Percentiles rank a stretch among this genome's conserved stretches.
Evolutionary conservation across 2,797 vertebrate genomes (phyloP).

Genomic region (Gymnopithys bicolor): DNA sequence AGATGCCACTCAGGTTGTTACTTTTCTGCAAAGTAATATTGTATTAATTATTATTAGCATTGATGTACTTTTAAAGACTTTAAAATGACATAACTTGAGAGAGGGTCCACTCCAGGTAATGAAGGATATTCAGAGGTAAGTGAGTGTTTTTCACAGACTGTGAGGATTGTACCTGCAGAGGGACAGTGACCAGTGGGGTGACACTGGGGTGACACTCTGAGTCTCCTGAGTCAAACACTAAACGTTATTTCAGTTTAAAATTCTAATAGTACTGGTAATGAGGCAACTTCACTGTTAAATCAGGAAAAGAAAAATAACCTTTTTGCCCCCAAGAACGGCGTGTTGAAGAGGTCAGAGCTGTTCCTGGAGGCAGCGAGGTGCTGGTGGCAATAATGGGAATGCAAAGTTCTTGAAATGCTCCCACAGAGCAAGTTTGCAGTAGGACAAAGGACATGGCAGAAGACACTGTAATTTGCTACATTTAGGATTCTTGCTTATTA

Average conservation of each 20-base stretch:
- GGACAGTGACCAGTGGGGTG: neutral
- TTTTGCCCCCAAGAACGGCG: neutral
- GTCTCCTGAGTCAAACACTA: neutral
- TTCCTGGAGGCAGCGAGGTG: neutral
- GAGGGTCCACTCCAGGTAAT: fast-evolving
- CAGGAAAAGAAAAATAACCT: neutral
- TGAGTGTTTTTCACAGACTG: fast-evolving
- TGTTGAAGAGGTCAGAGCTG: conserved; percentile 41
- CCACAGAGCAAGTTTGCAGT: neutral
- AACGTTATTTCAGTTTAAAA: neutral
- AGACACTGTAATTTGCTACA: neutral
- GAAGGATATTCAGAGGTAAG: neutral
- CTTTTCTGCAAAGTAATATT: neutral
- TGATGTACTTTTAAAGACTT: neutral
- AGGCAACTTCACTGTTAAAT: neutral
- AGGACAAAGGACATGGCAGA: neutral
- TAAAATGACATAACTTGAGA: neutral
- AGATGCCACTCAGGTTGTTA: neutral
- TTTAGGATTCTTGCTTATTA: neutral
- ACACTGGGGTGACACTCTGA: neutral
- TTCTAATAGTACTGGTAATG: neutral
- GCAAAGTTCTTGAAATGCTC: neutral
- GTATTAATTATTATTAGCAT: neutral
- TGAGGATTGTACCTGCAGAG: too few relatives aligned
- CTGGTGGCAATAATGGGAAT: neutral